Base-by-base conservation (phyloP, 2,797 vertebrate species). In the Limnodromus scolopaceus region DNA sequence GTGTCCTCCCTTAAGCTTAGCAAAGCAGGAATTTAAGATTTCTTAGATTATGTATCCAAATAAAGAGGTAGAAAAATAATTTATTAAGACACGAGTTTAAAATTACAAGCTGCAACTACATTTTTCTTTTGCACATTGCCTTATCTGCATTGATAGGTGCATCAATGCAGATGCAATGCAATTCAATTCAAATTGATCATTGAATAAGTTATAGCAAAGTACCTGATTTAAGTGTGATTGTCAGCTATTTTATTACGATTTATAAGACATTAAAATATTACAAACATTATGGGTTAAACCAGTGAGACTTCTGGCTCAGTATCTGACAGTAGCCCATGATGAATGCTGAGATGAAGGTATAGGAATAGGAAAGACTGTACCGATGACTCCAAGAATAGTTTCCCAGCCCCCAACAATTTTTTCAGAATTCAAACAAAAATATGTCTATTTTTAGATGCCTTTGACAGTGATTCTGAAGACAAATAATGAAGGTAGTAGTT, bases 401-500 rank as follows among this genome's bases (percentile, higher is more conserved):
- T 87, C 80, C 46, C 66, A 87, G 36, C 68, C 51, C 34, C 32
- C 49, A 87, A 53, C 39, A 68, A 13, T 68, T 90, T 77, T 16
- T 79, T 91, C 60, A 88, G 27, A 36, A 64, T 81, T 88, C 16
- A 84, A 68, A 84, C 64, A 92, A 81, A 89, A 87, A 84, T 77
- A 58, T 19, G 22, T 23, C 84, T 84, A 81, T 88, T 87, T 84
- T 80, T 90, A 81, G 74, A 32, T 64, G 49, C 12, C 38, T 95
- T 92, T 92, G 82, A 80, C 58, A 89, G 86, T 70, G 27, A n/a
- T 89, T 77, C 45, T 89, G 86, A 80, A 87, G 82, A 68, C 74
- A 92, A 92, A 93, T 63, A 84, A 80, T 89, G 83, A 89, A 89
- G 39, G 39, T 89, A 39, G 60, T 60, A 76, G 46, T 92, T 87